These are phyloP conservation scores for Limnephilus marmoratus DNA, from an alignment of 2,888 invertebrate genomes.

Conservation along the genomic window DNA sequence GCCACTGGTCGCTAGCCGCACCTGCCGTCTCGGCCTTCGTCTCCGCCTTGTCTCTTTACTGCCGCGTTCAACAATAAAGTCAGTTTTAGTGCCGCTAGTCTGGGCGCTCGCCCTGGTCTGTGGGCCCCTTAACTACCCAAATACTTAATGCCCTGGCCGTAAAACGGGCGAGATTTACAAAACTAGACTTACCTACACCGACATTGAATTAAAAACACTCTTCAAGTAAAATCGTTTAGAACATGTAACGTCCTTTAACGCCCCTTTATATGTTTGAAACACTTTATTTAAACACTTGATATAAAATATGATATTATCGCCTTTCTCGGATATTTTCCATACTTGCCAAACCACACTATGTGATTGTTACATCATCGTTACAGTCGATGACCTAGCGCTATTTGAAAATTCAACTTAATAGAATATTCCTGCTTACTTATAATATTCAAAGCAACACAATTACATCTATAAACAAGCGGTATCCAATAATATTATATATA, in stretches of 20 bases:
- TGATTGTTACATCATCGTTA: too few relatives aligned
- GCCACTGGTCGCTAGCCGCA: slow-evolving; percentile 38
- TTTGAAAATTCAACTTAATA: too few relatives aligned
- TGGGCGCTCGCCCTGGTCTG: background rate
- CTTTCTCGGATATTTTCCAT: too few relatives aligned
- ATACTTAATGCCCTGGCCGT: slow-evolving; percentile 14
- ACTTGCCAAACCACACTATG: too few relatives aligned
- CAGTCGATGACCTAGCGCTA: too few relatives aligned
- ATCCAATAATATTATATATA: too few relatives aligned
- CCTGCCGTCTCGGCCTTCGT: slow-evolving; percentile 36
- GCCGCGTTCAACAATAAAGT: slow-evolving; percentile 40
- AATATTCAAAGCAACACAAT: too few relatives aligned
- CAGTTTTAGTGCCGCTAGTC: slow-evolving; percentile 12
- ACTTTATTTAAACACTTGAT: background rate
- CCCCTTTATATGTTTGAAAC: background rate
- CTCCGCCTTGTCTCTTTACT: background rate
- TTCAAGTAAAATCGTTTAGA: background rate
- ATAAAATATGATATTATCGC: too few relatives aligned
- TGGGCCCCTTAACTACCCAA: background rate
- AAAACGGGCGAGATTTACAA: slow-evolving; percentile 19
- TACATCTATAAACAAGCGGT: too few relatives aligned
- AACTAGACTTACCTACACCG: slow-evolving; percentile 2
- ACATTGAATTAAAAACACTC: slow-evolving; percentile 3
- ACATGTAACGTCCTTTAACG: too few relatives aligned
- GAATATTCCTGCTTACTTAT: too few relatives aligned